phyloP scores from a whole-genome alignment of 2,888 invertebrate genomes.

The Tachina fera region DNA sequence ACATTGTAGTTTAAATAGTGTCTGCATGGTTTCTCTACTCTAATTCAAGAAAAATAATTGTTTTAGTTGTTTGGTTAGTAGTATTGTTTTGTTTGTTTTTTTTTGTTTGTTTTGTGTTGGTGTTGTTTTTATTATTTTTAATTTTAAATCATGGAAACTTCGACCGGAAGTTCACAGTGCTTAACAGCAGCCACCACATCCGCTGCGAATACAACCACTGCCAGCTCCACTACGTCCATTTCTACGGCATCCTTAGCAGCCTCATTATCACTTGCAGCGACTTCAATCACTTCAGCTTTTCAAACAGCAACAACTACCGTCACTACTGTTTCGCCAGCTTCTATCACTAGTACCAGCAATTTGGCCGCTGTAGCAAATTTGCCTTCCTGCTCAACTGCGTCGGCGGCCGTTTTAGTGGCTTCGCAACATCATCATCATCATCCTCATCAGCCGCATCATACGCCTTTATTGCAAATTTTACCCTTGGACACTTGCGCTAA shows the following conservation, averaged over 20 bases:
- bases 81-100: conserved; percentile 16
- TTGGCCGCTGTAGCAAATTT: conserved; percentile 64
- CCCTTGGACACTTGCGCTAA: conserved; percentile 62
- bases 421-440: conserved; percentile 51
- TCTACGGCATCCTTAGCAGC: conserved; percentile 54
- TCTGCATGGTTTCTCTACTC: conserved; percentile 30
- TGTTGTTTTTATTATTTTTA: conserved; percentile 21
- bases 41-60: background rate
- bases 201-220: conserved; percentile 70
- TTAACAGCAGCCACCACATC: conserved; percentile 71
- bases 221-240: conserved; percentile 58
- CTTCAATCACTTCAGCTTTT: conserved; percentile 40
- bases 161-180: conserved; percentile 72
- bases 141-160: conserved; percentile 73
- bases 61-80: conserved; percentile 53
- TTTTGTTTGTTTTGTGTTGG: conserved; percentile 33
- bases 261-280: conserved; percentile 53
- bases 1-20: conserved; percentile 65
- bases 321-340: conserved; percentile 69
- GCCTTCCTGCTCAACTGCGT: conserved; percentile 50
- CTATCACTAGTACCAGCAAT: conserved; percentile 71
- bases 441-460: conserved; percentile 53
- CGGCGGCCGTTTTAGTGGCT: conserved; percentile 14
- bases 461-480: conserved; percentile 65
- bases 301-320: conserved; percentile 61